Evolutionary conservation across 1,140 invertebrate genomes (phyloP).

Genomic region (Camponotus vicinus): DNA sequence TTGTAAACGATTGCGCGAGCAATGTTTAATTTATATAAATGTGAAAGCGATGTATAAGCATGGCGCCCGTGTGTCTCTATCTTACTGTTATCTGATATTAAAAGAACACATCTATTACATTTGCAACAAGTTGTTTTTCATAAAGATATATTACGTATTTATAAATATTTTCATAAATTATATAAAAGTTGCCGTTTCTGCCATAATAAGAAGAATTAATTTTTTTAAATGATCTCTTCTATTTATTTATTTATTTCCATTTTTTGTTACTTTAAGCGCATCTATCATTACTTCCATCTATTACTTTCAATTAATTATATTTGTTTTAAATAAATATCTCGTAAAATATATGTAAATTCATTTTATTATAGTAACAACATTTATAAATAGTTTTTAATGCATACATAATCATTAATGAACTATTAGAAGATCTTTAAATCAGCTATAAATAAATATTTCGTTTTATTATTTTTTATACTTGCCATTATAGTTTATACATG

Average conservation of each 20-base stretch:
- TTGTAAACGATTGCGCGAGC: conserved; percentile 60
- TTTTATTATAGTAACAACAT: too few species aligned
- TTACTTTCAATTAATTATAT: too few species aligned
- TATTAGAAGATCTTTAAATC: too few species aligned
- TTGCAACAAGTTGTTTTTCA: neutral
- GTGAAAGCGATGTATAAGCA: conserved; percentile 28
- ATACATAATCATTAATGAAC: too few species aligned
- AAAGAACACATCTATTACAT: neutral
- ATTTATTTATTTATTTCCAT: conserved; percentile 9
- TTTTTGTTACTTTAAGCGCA: neutral
- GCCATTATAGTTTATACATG: too few species aligned
- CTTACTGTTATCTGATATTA: neutral
- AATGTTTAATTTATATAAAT: conserved; percentile 66
- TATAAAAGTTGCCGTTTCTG: neutral
- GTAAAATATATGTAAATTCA: too few species aligned
- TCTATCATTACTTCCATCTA: neutral
- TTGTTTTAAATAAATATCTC: too few species aligned
- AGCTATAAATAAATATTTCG: too few species aligned
- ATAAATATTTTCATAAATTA: neutral
- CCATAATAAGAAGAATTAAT: neutral
- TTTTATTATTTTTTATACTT: too few species aligned
- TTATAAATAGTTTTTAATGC: too few species aligned
- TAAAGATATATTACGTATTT: neutral
- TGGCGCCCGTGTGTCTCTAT: conserved; percentile 58
- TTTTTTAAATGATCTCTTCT: neutral